Evolutionary conservation across 1,140 invertebrate genomes (phyloP).

Genomic region (Rhopalosiphum padi): DNA sequence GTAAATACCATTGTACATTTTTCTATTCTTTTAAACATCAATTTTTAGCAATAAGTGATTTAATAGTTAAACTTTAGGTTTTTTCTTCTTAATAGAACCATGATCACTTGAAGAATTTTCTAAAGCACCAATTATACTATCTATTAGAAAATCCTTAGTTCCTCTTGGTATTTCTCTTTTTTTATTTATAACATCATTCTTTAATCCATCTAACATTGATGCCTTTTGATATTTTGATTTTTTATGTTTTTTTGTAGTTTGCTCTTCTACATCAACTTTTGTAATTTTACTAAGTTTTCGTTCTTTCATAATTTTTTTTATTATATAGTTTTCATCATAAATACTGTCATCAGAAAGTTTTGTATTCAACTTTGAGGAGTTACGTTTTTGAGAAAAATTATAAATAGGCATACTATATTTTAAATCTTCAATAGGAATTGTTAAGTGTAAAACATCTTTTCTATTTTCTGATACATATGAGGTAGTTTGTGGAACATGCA

Average conservation of each 20-base stretch:
- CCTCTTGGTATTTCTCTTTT: neutral
- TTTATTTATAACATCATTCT: neutral
- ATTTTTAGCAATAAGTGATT: neutral
- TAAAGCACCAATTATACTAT: neutral
- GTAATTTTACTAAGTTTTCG: neutral
- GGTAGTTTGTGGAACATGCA: neutral
- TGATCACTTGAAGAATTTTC: neutral
- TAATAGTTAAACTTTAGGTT: neutral
- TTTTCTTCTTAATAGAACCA: neutral
- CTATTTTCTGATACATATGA: neutral
- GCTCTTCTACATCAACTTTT: neutral
- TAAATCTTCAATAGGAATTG: neutral
- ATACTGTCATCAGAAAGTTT: neutral
- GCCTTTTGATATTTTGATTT: neutral
- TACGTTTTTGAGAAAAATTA: neutral
- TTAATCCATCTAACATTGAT: neutral
- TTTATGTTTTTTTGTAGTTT: neutral
- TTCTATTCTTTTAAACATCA: too few relatives aligned
- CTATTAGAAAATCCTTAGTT: neutral
- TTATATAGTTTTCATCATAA: neutral
- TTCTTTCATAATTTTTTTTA: slow-evolving; percentile 12
- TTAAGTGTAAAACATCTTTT: neutral
- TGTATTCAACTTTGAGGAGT: neutral
- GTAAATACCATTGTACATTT: too few relatives aligned
- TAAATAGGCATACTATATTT: neutral